These are phyloP conservation scores for Patella caerulea DNA, from an alignment of 2,888 invertebrate species.

Conservation along the genomic window DNA sequence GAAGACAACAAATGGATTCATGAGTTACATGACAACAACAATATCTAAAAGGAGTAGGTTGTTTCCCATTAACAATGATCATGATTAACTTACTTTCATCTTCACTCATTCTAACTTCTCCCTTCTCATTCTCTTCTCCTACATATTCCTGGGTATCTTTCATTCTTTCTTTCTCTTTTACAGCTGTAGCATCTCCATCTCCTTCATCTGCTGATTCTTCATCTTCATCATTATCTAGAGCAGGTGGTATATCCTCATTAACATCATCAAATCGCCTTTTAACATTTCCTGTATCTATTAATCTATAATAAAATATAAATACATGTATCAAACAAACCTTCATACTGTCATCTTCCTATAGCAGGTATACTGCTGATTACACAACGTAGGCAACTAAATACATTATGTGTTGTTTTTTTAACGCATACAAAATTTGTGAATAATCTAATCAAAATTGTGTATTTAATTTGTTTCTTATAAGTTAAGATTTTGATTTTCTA, in stretches of 20 bases:
- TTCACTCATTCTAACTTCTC: constrained; percentile 40
- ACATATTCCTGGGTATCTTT: constrained; percentile 67
- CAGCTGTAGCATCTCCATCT: constrained; percentile 80
- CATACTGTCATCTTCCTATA: too few relatives aligned
- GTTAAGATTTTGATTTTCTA: too few relatives aligned
- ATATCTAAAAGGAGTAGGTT: too few relatives aligned
- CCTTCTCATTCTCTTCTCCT: constrained; percentile 72
- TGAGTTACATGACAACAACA: too few relatives aligned
- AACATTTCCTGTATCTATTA: constrained; percentile 13
- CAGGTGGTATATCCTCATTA: constrained; percentile 41
- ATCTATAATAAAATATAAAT: constrained; percentile 10
- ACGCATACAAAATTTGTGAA: too few relatives aligned
- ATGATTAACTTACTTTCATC: constrained; percentile 11
- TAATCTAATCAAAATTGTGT: too few relatives aligned
- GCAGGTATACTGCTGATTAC: too few relatives aligned
- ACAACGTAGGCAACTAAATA: too few relatives aligned
- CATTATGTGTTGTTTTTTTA: too few relatives aligned
- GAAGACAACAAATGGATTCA: too few relatives aligned
- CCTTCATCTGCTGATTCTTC: constrained; percentile 75
- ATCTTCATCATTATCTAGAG: constrained; percentile 56
- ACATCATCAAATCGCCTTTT: constrained; percentile 67
- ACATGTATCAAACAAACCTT: neutral
- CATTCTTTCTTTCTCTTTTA: constrained; percentile 46
- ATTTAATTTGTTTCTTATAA: too few relatives aligned
- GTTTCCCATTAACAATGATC: too few relatives aligned